phyloP scores from a whole-genome alignment of 2,113 vertebrate species.

The Pteronura brasiliensis region DNA sequence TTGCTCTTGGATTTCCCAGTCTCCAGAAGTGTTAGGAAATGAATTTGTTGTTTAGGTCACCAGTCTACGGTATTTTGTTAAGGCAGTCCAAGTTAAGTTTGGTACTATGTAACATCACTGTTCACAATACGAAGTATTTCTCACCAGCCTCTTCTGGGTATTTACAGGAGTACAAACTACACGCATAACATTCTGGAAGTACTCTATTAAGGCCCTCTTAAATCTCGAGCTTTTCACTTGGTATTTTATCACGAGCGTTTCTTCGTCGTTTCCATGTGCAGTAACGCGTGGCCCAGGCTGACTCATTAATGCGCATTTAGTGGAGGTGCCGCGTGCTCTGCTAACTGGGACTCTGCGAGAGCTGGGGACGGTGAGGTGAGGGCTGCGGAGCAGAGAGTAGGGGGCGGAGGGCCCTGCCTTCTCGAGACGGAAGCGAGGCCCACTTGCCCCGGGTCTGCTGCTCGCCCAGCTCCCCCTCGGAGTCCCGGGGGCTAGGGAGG shows the following conservation, averaged over 20 bases:
- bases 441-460: fast-evolving
- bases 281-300: background rate
- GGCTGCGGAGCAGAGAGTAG: background rate
- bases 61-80: background rate
- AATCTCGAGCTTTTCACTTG: background rate
- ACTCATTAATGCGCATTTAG: background rate
- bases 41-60: background rate
- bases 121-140: background rate
- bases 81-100: background rate
- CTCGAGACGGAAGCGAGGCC: fast-evolving
- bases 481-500: background rate
- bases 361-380: background rate
- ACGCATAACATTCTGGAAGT: background rate
- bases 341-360: background rate
- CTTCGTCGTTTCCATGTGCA: background rate
- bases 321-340: background rate
- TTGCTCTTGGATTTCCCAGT: background rate
- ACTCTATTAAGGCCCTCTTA: background rate
- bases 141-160: background rate
- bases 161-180: background rate
- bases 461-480: background rate
- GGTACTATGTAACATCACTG: background rate
- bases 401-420: background rate
- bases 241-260: background rate
- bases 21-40: background rate